Conservation (phyloP, 2,113 vertebrate genomes). For the Rallus limicola region DNA sequence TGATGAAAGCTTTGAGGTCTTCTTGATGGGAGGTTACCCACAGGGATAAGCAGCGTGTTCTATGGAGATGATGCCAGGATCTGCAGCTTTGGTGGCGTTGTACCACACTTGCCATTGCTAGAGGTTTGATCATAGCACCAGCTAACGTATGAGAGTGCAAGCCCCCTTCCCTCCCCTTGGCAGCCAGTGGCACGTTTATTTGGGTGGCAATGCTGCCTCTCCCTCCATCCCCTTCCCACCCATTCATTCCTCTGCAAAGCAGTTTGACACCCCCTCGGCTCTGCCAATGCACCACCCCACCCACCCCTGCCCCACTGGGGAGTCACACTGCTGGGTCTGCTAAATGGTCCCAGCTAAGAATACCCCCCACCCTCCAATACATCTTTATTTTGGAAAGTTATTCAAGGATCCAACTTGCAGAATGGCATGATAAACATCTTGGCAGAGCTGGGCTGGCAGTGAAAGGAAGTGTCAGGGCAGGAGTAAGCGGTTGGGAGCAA, state of each 20-base stretch:
- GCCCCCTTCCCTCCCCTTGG: background rate
- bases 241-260: background rate
- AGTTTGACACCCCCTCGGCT: background rate
- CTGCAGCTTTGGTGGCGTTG: background rate
- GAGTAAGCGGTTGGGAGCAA: background rate
- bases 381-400: slow-evolving; percentile 40
- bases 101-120: background rate
- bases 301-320: background rate
- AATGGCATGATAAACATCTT: slow-evolving; percentile 45
- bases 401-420: slow-evolving; percentile 1
- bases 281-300: background rate
- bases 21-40: background rate
- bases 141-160: background rate
- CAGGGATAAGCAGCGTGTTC: background rate
- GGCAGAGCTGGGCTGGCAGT: slow-evolving; percentile 29
- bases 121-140: background rate
- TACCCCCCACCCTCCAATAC: background rate
- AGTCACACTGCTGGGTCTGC: background rate
- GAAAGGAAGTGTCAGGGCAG: slow-evolving; percentile 19
- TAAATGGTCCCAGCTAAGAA: slow-evolving; percentile 6
- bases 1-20: background rate
- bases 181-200: background rate
- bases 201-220: background rate
- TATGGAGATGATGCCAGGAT: background rate
- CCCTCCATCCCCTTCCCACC: background rate